A percentile compares a stretch with the other conserved stretches of the same genome.
Conservation (phyloP, 2,797 vertebrate genomes). For the Microchirus variegatus region DNA sequence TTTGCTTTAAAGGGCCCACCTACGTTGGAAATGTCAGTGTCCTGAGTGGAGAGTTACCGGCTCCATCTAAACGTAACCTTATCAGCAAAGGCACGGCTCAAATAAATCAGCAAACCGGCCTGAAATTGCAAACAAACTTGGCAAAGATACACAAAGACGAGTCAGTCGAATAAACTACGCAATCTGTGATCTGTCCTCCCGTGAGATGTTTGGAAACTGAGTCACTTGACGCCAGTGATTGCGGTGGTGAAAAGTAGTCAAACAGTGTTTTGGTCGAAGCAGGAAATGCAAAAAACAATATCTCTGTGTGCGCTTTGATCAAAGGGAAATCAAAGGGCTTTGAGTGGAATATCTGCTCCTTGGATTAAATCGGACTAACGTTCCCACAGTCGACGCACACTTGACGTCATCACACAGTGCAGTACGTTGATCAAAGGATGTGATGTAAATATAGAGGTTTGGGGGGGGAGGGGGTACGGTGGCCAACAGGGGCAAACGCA, state of each 20-base stretch:
- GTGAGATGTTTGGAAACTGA: constrained; percentile 17
- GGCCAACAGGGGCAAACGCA: too few relatives aligned
- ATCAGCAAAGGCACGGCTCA: constrained; percentile 22
- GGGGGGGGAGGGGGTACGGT: too few relatives aligned
- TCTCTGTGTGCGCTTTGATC: neutral
- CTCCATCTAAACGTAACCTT: constrained; percentile 33
- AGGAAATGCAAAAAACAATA: neutral
- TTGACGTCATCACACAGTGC: constrained; percentile 25
- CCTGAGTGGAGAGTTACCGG: constrained; percentile 36
- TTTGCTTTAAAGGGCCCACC: constrained; percentile 65
- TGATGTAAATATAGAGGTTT: neutral
- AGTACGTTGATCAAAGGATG: neutral
- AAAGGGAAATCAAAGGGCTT: neutral
- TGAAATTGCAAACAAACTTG: constrained; percentile 47
- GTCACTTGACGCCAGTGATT: neutral
- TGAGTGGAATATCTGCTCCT: too few relatives aligned
- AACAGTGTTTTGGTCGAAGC: neutral
- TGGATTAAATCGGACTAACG: too few relatives aligned
- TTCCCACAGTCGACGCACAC: constrained; percentile 20
- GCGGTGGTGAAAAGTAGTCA: neutral
- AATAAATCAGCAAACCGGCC: constrained; percentile 48
- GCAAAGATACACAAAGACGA: constrained; percentile 19
- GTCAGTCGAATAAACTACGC: constrained; percentile 15
- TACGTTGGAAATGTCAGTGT: constrained; percentile 45
- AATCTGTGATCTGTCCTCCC: constrained; percentile 1